Percentiles rank a stretch among this genome's conserved stretches.
These are phyloP conservation scores for Dermatemys mawii DNA, from an alignment of 2,113 vertebrate species.

Conservation along the genomic window DNA sequence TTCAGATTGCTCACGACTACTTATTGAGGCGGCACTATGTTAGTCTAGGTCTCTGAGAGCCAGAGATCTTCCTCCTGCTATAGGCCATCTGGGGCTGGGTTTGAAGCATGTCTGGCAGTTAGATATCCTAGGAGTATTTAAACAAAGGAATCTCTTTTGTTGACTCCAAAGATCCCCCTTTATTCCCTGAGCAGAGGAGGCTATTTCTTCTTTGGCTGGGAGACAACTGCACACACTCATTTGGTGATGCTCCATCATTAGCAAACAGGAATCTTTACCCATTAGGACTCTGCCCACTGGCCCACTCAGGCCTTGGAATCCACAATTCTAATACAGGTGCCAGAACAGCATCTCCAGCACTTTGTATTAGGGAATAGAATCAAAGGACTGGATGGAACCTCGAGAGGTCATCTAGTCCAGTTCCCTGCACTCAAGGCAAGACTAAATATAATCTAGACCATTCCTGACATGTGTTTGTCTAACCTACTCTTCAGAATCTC, in stretches of 20 bases:
- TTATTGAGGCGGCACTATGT: neutral
- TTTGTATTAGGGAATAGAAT: neutral
- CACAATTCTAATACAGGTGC: neutral
- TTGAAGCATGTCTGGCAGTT: neutral
- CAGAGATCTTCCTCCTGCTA: neutral
- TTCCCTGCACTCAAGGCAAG: too few relatives aligned
- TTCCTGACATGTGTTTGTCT: too few relatives aligned
- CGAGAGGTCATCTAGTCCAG: too few relatives aligned
- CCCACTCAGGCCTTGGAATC: conserved; percentile 15
- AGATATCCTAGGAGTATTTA: neutral
- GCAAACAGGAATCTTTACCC: neutral
- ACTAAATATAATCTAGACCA: too few relatives aligned
- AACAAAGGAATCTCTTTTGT: neutral
- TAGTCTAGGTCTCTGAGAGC: neutral
- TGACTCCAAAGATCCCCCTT: neutral
- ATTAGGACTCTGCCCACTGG: neutral
- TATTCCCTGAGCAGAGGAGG: neutral
- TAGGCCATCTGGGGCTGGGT: neutral
- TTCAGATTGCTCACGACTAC: neutral
- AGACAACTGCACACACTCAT: neutral
- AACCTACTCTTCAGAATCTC: too few relatives aligned
- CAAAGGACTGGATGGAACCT: too few relatives aligned
- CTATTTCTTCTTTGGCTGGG: neutral
- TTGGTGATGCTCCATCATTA: neutral
- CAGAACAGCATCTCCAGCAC: neutral